A percentile compares a stretch with the other conserved stretches of the same genome.
These are phyloP conservation scores for Priapulus caudatus DNA, from an alignment of 2,888 invertebrate species.

Conservation along the genomic window DNA sequence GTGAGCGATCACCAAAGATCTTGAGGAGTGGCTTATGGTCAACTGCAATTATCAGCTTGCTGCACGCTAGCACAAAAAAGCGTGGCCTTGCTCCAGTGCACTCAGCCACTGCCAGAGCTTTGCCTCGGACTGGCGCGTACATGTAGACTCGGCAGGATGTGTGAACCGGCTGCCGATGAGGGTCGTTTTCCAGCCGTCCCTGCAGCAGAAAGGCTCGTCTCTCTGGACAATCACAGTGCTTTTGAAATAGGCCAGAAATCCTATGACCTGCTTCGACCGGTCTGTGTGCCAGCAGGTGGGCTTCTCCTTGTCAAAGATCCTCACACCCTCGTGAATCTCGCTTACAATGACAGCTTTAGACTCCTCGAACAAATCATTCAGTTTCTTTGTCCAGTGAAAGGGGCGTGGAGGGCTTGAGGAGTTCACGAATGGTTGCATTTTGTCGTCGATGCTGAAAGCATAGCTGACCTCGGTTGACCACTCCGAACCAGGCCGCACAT, in stretches of 20 bases:
- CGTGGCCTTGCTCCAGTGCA: no score
- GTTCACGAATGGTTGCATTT: not conserved
- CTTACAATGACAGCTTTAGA: constrained; percentile 6
- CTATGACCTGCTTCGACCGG: not conserved
- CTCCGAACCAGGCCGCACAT: not conserved
- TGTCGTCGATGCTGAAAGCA: no score
- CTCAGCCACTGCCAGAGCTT: constrained; percentile 13
- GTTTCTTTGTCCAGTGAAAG: not conserved
- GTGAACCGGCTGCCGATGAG: constrained; percentile 9
- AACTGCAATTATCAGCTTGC: constrained; percentile 13
- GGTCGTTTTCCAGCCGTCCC: constrained; percentile 1
- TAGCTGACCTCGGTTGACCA: not conserved
- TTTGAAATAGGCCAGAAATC: constrained; percentile 6
- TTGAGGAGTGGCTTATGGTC: no score
- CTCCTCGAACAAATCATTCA: not conserved
- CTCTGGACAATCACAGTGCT: not conserved
- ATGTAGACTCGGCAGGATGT: not conserved
- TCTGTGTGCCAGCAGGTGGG: constrained; percentile 5
- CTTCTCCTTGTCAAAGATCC: constrained; percentile 1
- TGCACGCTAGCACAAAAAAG: constrained; percentile 14
- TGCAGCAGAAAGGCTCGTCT: not conserved
- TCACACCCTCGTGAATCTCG: constrained; percentile 6
- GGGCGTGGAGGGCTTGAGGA: not conserved
- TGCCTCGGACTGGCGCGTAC: constrained; percentile 4
- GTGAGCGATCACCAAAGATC: constrained; percentile 14